Percentiles rank a stretch among this genome's conserved stretches.
These are phyloP conservation scores for Neodiprion pinetum DNA, from an alignment of 1,140 invertebrate species.

Conservation along the genomic window DNA sequence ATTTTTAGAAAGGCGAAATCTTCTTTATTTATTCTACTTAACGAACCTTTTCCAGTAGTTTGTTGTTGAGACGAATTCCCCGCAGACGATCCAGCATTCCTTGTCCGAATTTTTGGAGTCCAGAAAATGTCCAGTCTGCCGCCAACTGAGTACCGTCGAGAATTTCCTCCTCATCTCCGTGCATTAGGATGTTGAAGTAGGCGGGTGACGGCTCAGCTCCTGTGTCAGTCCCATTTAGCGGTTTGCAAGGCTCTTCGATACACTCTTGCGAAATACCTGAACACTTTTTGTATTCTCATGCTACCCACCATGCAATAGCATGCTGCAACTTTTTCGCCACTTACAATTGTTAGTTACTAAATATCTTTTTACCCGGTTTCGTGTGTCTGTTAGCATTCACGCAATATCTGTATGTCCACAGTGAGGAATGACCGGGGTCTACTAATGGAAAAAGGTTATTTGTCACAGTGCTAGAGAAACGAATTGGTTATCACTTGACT, in stretches of 20 bases:
- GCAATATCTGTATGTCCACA: not conserved
- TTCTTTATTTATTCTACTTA: conserved; percentile 6
- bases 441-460: no score
- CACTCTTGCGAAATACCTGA: conserved; percentile 44
- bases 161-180: conserved; percentile 84
- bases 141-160: conserved; percentile 91
- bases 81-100: conserved; percentile 87
- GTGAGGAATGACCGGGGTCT: no score
- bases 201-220: conserved; percentile 92
- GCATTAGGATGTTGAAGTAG: conserved; percentile 92
- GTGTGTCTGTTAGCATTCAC: conserved; percentile 11
- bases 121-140: conserved; percentile 92
- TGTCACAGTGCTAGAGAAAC: not conserved
- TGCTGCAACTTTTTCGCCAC: not conserved
- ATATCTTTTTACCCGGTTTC: not conserved
- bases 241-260: conserved; percentile 40
- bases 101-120: conserved; percentile 94
- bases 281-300: conserved; percentile 31
- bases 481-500: not conserved
- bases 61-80: conserved; percentile 81
- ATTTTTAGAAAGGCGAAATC: conserved; percentile 5
- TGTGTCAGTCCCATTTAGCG: conserved; percentile 56
- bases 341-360: not conserved
- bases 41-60: conserved; percentile 86
- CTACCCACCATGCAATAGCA: not conserved